A percentile compares a stretch with the other conserved stretches of the same genome.
These are phyloP conservation scores for Drosophila burlai DNA, from an alignment of 1,140 invertebrate genomes.

Conservation along the genomic window DNA sequence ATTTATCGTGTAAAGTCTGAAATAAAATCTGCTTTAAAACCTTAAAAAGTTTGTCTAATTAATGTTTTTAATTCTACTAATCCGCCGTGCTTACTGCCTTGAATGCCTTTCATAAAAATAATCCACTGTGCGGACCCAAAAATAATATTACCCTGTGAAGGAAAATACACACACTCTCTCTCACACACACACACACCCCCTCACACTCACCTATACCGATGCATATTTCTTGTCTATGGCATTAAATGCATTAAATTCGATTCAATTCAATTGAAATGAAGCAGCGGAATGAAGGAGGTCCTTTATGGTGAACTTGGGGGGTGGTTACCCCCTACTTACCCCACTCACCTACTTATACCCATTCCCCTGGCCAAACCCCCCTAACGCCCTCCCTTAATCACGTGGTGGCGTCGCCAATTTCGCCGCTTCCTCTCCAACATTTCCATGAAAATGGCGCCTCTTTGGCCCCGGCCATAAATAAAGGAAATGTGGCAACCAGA, in stretches of 20 bases:
- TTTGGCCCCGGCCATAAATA: constrained; percentile 58
- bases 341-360: neutral
- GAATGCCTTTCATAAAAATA: neutral
- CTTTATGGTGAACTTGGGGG: neutral
- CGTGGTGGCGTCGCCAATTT: constrained; percentile 60
- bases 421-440: constrained; percentile 27
- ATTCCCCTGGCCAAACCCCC: neutral
- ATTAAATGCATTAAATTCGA: constrained; percentile 54
- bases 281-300: neutral
- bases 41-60: neutral
- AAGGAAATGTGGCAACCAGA: constrained; percentile 37
- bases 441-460: constrained; percentile 32
- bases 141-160: constrained; percentile 33
- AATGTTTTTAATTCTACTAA: neutral
- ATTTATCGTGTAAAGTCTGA: neutral
- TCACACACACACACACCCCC: neutral
- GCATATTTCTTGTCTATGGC: constrained; percentile 15
- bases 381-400: constrained; percentile 52
- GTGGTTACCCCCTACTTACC: neutral
- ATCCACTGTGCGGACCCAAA: constrained; percentile 15
- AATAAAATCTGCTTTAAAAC: neutral
- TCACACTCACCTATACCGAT: neutral
- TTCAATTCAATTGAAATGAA: constrained; percentile 67
- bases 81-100: neutral
- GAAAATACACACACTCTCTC: neutral